Evolutionary conservation across 2,888 invertebrate species (phyloP).

Genomic region (Stegana nigrithorax): DNA sequence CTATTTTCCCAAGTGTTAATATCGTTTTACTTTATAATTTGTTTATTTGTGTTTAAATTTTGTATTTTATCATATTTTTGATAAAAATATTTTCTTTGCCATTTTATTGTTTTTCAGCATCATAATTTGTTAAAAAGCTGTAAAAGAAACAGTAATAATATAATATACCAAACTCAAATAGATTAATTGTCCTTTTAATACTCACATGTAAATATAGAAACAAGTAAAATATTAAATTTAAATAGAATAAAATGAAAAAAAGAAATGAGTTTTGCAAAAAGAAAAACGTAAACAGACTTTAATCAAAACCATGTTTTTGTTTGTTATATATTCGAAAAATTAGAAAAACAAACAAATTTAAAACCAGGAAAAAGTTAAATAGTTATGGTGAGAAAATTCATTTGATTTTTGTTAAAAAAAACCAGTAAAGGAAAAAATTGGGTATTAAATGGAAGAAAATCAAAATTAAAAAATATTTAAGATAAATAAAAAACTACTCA

Average conservation of each 20-base stretch:
- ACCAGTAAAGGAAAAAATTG: too few relatives aligned
- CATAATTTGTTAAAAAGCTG: slow-evolving; percentile 21
- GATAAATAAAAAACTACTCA: slow-evolving; percentile 22
- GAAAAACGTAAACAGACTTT: not conserved
- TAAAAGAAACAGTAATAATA: slow-evolving; percentile 8
- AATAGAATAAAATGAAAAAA: not conserved
- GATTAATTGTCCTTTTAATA: too few relatives aligned
- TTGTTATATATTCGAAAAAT: too few relatives aligned
- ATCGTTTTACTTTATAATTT: slow-evolving; percentile 44
- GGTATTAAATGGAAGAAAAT: too few relatives aligned
- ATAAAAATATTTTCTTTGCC: not conserved
- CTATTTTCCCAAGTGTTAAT: slow-evolving; percentile 68
- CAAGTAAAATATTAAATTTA: too few relatives aligned
- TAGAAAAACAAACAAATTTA: too few relatives aligned
- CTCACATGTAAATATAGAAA: not conserved
- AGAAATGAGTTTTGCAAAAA: too few relatives aligned
- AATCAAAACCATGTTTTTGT: too few relatives aligned
- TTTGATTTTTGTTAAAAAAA: too few relatives aligned
- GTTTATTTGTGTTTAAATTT: slow-evolving; percentile 32
- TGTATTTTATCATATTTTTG: slow-evolving; percentile 22
- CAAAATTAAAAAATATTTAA: slow-evolving; percentile 6
- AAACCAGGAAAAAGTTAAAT: too few relatives aligned
- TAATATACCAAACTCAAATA: not conserved
- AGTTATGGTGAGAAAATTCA: too few relatives aligned
- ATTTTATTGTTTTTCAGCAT: slow-evolving; percentile 22